phyloP scores from a whole-genome alignment of 2,797 vertebrate species.

The Myotis pilosus region DNA sequence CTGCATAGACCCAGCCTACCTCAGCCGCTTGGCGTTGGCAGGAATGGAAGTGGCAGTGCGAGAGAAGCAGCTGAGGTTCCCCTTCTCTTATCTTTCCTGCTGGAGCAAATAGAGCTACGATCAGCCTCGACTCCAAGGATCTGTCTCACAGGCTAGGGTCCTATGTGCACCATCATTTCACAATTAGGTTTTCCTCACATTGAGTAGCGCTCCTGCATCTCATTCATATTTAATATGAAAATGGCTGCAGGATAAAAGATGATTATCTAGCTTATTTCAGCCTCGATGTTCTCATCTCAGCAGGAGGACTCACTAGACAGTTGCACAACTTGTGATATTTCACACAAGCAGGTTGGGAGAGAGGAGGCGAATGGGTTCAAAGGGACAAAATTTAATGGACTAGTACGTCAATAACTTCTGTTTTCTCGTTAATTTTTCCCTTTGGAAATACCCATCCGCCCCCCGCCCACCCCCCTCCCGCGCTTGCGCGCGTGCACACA shows the following conservation, averaged over 20 bases:
- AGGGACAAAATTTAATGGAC: not conserved
- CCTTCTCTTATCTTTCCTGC: accelerated
- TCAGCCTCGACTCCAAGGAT: slow-evolving; percentile 60
- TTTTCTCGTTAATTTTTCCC: not conserved
- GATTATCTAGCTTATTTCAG: slow-evolving; percentile 67
- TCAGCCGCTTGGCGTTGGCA: not conserved
- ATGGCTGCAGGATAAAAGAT: slow-evolving; percentile 74
- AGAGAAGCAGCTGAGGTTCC: not conserved
- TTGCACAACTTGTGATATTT: slow-evolving; percentile 77
- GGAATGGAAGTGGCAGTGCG: not conserved
- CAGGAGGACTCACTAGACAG: slow-evolving; percentile 76
- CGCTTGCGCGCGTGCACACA: too few relatives aligned
- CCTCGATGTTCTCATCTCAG: slow-evolving; percentile 71
- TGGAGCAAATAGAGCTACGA: not conserved
- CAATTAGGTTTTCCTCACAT: slow-evolving; percentile 69
- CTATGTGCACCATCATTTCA: slow-evolving; percentile 57
- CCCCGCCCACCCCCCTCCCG: too few relatives aligned
- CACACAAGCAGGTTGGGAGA: slow-evolving; percentile 61
- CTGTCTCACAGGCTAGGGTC: slow-evolving; percentile 58
- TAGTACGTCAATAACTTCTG: not conserved
- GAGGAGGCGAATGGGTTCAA: not conserved
- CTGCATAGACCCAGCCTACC: accelerated
- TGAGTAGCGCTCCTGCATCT: slow-evolving; percentile 70
- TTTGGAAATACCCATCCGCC: not conserved
- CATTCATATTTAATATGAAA: slow-evolving; percentile 75